Base-by-base conservation (phyloP, 2,113 vertebrate species). In the Emydura subglobosa region DNA sequence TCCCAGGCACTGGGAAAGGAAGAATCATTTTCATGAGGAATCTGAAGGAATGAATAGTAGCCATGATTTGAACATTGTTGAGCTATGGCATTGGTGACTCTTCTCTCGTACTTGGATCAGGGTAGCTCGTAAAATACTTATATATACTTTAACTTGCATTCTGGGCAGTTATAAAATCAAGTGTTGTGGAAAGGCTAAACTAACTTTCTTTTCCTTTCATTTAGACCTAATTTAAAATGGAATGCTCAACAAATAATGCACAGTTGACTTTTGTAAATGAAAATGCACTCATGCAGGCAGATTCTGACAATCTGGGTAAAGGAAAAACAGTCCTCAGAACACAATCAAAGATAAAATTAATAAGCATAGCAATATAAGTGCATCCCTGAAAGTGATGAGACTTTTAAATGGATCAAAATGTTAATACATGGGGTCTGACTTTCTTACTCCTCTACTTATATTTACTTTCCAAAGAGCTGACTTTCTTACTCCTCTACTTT, bases 281-380 rank as follows among this genome's bases (percentile, higher is more conserved):
- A 16, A 19, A 13, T 65, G 61, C 31, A 25, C 8, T 57, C 6
- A n/a, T 65, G 61, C 34, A n/a, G 51, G 16, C 13, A 68, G 6
- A 68, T 68, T n/a, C 34, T 84, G 54, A 82, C 93, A 92, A 80
- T 92, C 55, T 50, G n/a, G 39, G 13, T 72, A 90, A 91, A 59
- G 14, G n/a, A 84, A 1, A 79, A 68, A 59, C 9, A 83, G 80
- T 34, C 65, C 34, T 68, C 88, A 72, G 83, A 50, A 7, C n/a
- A 72, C 6, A n/a, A 47, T 91, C 27, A 86, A 81, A 78, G 55
- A 17, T 5, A 61, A 39, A 83, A 85, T 10, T 65, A 79, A 29
- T 79, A 82, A 68, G 7, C 27, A 27, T 79, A 83, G 22, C 1
- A 0, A 5, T 79, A 89, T 59, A 25, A 59, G 25, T 59, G 57